Evolutionary conservation across 1,140 invertebrate genomes (phyloP).

Genomic region (Leptinotarsa defecta): DNA sequence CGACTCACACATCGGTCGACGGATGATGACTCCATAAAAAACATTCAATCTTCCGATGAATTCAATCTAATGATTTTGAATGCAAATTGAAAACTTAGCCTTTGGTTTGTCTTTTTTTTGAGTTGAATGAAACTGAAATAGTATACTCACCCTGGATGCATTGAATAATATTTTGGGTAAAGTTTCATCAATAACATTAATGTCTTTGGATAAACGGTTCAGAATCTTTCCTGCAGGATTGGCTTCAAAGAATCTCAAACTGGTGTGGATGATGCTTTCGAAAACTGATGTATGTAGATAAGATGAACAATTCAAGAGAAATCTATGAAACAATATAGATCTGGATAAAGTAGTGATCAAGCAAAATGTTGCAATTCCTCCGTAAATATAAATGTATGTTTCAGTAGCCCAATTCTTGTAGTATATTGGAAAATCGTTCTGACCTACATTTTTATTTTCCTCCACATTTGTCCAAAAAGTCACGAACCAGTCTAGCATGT

Average conservation of each 20-base stretch:
- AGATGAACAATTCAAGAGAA: constrained; percentile 79
- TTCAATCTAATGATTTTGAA: no score
- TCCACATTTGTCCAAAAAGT: constrained; percentile 49
- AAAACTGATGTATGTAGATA: constrained; percentile 72
- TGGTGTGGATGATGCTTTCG: constrained; percentile 60
- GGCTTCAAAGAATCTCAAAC: constrained; percentile 86
- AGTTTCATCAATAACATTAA: constrained; percentile 79
- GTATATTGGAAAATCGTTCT: constrained; percentile 48
- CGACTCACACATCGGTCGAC: no score
- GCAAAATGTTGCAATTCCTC: constrained; percentile 63
- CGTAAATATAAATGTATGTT: constrained; percentile 53
- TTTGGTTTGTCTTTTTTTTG: neutral
- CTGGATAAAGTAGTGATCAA: constrained; percentile 63
- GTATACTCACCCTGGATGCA: constrained; percentile 58
- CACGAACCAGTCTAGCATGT: neutral
- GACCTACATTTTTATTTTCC: constrained; percentile 54
- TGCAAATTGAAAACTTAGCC: neutral
- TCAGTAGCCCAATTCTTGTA: constrained; percentile 30
- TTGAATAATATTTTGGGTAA: constrained; percentile 69
- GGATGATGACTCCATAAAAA: no score
- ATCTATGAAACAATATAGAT: constrained; percentile 72
- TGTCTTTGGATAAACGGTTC: constrained; percentile 75
- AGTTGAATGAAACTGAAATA: neutral
- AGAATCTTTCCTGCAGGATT: constrained; percentile 78
- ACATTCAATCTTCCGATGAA: no score